These are phyloP conservation scores for Incurvaria masculella DNA, from an alignment of 2,888 invertebrate species.

Conservation along the genomic window DNA sequence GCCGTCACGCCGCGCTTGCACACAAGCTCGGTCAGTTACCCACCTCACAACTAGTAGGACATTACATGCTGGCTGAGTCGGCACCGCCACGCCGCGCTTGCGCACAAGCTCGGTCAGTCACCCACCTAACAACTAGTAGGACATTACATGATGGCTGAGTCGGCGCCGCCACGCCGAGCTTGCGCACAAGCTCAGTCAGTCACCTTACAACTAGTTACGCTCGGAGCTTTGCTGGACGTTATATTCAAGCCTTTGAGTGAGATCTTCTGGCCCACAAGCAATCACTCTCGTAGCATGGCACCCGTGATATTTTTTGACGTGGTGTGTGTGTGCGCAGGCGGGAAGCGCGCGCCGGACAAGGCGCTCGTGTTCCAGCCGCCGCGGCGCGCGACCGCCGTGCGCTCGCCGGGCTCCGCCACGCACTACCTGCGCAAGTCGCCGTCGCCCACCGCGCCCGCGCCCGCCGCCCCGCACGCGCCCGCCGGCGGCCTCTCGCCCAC, in stretches of 20 bases:
- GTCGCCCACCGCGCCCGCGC: conserved; percentile 71
- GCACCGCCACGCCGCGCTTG: conserved; percentile 27
- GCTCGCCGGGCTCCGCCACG: conserved; percentile 78
- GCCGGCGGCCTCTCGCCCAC: conserved; percentile 23
- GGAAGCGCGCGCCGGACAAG: conserved; percentile 59
- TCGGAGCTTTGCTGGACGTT: too few species aligned
- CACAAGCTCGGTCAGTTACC: conserved; percentile 38
- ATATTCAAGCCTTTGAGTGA: too few species aligned
- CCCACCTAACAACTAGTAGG: background rate
- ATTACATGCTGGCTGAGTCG: conserved; percentile 1
- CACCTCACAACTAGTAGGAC: background rate
- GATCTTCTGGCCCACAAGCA: too few species aligned
- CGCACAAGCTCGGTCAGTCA: conserved; percentile 40
- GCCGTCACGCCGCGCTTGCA: conserved; percentile 23
- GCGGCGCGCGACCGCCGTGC: conserved; percentile 75
- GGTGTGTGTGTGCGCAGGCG: conserved; percentile 23
- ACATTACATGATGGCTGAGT: conserved; percentile 2
- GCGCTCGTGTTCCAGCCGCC: conserved; percentile 67
- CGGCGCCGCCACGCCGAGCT: too few species aligned
- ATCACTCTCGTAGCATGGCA: too few species aligned
- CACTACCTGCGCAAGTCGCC: conserved; percentile 93
- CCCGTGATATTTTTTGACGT: too few species aligned
- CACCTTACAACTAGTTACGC: too few species aligned
- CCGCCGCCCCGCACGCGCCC: conserved; percentile 28
- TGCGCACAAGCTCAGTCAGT: too few species aligned